phyloP scores from a whole-genome alignment of 1,140 invertebrate species.

The Pararge aegeria region DNA sequence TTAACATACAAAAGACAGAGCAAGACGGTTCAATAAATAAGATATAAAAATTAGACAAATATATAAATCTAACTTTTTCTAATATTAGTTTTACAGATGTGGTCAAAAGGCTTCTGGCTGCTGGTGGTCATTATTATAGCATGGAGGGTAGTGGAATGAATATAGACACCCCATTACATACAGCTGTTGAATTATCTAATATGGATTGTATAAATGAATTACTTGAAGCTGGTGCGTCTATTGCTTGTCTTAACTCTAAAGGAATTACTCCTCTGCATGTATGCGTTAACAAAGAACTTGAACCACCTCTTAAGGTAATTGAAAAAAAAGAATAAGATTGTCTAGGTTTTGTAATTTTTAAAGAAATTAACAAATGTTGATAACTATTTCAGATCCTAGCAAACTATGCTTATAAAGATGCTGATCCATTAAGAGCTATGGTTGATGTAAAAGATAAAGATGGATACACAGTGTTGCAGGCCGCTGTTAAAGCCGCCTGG shows the following conservation, averaged over 20 bases:
- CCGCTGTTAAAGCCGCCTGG: slow-evolving; percentile 72
- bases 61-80: background rate
- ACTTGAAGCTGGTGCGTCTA: slow-evolving; percentile 75
- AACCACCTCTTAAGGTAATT: slow-evolving; percentile 64
- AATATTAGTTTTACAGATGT: slow-evolving; percentile 55
- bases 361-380: too few species aligned
- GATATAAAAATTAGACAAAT: background rate
- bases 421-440: slow-evolving; percentile 51
- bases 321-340: too few species aligned
- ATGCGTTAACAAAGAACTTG: slow-evolving; percentile 74
- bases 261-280: slow-evolving; percentile 83
- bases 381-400: slow-evolving; percentile 61
- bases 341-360: too few species aligned
- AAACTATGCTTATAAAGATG: slow-evolving; percentile 51
- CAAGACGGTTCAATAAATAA: too few species aligned
- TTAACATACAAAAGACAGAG: too few species aligned
- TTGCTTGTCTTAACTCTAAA: slow-evolving; percentile 78
- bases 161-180: slow-evolving; percentile 80
- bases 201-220: slow-evolving; percentile 79
- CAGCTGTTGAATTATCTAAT: slow-evolving; percentile 80
- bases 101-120: slow-evolving; percentile 59
- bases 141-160: slow-evolving; percentile 47
- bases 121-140: slow-evolving; percentile 49
- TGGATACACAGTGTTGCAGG: slow-evolving; percentile 69
- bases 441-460: slow-evolving; percentile 69